Percentiles rank a stretch among this genome's conserved stretches.
These are phyloP conservation scores for Carcina quercana DNA, from an alignment of 2,888 invertebrate genomes.

Conservation along the genomic window DNA sequence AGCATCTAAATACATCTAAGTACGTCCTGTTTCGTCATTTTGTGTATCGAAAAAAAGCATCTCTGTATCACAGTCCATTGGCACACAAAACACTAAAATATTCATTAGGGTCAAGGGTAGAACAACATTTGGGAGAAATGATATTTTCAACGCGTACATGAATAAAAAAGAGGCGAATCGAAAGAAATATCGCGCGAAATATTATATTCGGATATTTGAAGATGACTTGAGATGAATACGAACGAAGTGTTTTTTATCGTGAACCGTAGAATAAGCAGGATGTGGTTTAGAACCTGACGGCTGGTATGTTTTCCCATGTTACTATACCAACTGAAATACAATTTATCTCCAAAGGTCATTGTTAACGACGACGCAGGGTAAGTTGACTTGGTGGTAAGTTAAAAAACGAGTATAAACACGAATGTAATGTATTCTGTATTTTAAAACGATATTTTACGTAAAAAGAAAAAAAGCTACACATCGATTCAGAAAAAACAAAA, in stretches of 20 bases:
- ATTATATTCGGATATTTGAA: constrained; percentile 20
- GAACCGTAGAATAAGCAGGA: neutral
- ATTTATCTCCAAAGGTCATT: neutral
- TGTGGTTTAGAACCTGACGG: neutral
- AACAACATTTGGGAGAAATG: constrained; percentile 9
- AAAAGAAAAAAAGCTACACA: no score
- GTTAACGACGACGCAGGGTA: neutral
- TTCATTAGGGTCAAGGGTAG: constrained; percentile 10
- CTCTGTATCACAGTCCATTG: constrained; percentile 1
- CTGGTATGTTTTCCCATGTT: neutral
- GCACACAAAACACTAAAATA: constrained; percentile 5
- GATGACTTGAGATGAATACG: constrained; percentile 18
- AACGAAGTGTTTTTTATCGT: constrained; percentile 9
- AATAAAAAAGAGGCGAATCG: constrained; percentile 13
- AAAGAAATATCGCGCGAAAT: constrained; percentile 19
- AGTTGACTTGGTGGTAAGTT: neutral
- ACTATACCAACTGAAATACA: neutral
- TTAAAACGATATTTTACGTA: no score
- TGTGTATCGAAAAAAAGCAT: no score
- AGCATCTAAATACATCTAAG: no score
- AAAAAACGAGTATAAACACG: neutral
- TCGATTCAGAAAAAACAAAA: no score
- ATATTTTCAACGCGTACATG: constrained; percentile 12
- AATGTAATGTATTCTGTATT: neutral
- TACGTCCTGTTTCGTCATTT: no score